phyloP scores from a whole-genome alignment of 2,113 vertebrate species.

The Lepisosteus osseus region DNA sequence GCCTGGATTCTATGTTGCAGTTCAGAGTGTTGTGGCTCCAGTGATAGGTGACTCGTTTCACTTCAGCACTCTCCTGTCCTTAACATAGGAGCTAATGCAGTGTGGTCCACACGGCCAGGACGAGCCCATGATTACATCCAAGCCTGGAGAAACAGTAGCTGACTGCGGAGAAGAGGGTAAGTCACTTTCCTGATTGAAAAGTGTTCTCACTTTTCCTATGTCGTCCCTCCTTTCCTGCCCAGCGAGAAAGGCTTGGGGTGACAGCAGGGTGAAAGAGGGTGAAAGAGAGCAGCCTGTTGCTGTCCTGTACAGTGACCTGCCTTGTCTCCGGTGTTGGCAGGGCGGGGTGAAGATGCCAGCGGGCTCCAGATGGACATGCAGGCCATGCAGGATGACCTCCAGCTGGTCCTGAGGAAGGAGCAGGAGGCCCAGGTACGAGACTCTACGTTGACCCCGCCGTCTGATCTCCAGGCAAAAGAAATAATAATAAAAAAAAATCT shows the following conservation, averaged over 20 bases:
- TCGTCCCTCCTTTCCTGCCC: not conserved
- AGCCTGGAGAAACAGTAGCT: slow-evolving; percentile 34
- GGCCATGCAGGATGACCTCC: slow-evolving; percentile 75
- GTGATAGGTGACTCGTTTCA: too few relatives aligned
- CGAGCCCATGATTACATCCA: slow-evolving; percentile 44
- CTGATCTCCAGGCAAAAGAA: too few relatives aligned
- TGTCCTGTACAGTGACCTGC: not conserved
- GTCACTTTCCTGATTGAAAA: slow-evolving; percentile 1
- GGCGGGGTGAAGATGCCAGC: slow-evolving; percentile 20
- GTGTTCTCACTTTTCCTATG: not conserved
- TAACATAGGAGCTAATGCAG: slow-evolving; percentile 59
- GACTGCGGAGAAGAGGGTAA: slow-evolving; percentile 26
- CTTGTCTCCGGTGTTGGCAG: not conserved
- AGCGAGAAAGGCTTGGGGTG: not conserved
- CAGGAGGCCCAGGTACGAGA: slow-evolving; percentile 72
- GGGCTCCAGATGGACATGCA: slow-evolving; percentile 65
- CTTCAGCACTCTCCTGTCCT: not conserved
- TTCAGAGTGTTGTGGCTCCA: too few relatives aligned
- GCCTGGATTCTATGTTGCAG: too few relatives aligned
- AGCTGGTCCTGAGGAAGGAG: slow-evolving; percentile 72
- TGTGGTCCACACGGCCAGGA: slow-evolving; percentile 34
- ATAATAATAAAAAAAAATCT: too few relatives aligned
- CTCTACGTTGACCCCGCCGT: not conserved
- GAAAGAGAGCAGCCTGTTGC: slow-evolving; percentile 4
- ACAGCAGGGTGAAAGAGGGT: too few relatives aligned